phyloP scores from a whole-genome alignment of 2,888 invertebrate species.

The Lepas anatifera region DNA sequence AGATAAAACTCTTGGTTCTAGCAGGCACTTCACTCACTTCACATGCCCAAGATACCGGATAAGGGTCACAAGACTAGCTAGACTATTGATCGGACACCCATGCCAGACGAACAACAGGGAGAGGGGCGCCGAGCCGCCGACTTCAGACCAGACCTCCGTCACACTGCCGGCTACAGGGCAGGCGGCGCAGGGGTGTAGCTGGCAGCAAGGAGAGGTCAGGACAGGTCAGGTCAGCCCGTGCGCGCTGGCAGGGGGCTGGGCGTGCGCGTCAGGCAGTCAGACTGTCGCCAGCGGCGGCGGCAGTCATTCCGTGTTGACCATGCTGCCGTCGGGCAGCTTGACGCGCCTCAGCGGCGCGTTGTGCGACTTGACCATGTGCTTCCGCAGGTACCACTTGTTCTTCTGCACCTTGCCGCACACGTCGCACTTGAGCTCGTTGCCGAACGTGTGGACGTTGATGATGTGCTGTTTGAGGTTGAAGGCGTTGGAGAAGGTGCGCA shows the following conservation, averaged over 20 bases:
- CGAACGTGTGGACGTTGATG: slow-evolving; percentile 32
- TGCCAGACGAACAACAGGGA: not conserved
- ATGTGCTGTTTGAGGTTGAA: slow-evolving; percentile 33
- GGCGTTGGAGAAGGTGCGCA: slow-evolving; percentile 32
- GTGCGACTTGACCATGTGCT: slow-evolving; percentile 32
- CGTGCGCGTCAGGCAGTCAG: not conserved
- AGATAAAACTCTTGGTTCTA: too few relatives aligned
- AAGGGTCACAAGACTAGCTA: not conserved
- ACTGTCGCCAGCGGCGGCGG: not conserved
- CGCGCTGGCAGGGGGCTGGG: not conserved
- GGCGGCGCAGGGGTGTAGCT: not conserved
- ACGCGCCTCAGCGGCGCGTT: slow-evolving; percentile 29
- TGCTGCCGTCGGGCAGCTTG: slow-evolving; percentile 15
- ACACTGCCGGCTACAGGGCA: too few relatives aligned
- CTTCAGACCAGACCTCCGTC: too few relatives aligned
- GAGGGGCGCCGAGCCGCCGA: not conserved
- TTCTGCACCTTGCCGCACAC: slow-evolving; percentile 31
- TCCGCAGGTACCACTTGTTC: slow-evolving; percentile 33
- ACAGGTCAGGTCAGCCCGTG: not conserved
- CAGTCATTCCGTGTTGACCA: slow-evolving; percentile 14
- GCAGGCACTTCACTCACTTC: too few relatives aligned
- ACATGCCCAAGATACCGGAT: not conserved
- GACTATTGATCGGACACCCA: not conserved
- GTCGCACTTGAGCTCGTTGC: slow-evolving; percentile 30
- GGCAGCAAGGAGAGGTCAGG: not conserved